Conservation (phyloP, 2,113 vertebrate genomes). For the Hippocampus guttulatus region DNA sequence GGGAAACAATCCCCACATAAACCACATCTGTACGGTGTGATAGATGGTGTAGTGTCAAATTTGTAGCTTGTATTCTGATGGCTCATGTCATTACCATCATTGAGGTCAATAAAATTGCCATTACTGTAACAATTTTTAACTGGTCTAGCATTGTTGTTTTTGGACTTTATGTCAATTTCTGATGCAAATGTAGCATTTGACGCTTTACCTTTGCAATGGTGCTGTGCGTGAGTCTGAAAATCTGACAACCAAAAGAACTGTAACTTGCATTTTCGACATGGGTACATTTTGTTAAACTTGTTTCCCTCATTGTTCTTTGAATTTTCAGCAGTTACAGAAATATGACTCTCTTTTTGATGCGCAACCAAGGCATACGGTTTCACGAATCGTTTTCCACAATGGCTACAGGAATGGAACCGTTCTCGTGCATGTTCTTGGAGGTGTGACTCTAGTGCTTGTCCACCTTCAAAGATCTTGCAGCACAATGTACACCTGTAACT, state of each 20-base stretch:
- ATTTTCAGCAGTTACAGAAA: slow-evolving; percentile 29
- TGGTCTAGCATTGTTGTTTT: slow-evolving; percentile 19
- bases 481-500: slow-evolving; percentile 75
- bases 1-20: slow-evolving; percentile 71
- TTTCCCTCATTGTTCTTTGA: slow-evolving; percentile 55
- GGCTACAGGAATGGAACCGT: slow-evolving; percentile 67
- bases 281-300: slow-evolving; percentile 60
- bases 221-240: slow-evolving; percentile 71
- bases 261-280: slow-evolving; percentile 70
- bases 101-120: slow-evolving; percentile 38
- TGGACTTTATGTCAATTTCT: slow-evolving; percentile 32
- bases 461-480: slow-evolving; percentile 67
- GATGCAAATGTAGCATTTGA: slow-evolving; percentile 27
- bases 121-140: slow-evolving; percentile 45
- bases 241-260: slow-evolving; percentile 77
- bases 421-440: slow-evolving; percentile 68
- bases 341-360: slow-evolving; percentile 68
- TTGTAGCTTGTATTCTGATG: slow-evolving; percentile 13
- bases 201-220: slow-evolving; percentile 66
- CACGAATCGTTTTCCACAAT: slow-evolving; percentile 74
- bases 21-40: slow-evolving; percentile 69
- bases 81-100: slow-evolving; percentile 41
- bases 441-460: slow-evolving; percentile 65
- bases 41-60: slow-evolving; percentile 24
- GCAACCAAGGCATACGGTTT: slow-evolving; percentile 65